These are phyloP conservation scores for Ctenicera cuprea DNA, from an alignment of 2,888 invertebrate genomes.

Conservation along the genomic window DNA sequence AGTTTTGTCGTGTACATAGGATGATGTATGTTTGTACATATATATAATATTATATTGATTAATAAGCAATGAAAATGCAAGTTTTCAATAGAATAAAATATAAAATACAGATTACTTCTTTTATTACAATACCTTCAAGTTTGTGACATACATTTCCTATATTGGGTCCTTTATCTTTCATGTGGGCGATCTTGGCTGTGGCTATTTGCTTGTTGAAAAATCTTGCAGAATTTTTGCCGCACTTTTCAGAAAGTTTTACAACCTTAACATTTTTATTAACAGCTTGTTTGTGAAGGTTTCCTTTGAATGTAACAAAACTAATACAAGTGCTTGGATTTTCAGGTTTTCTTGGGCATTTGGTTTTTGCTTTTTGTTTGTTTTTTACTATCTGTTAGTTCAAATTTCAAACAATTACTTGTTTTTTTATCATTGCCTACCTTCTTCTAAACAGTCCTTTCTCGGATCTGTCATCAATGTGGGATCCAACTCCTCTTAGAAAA, in stretches of 20 bases:
- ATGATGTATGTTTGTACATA: conserved; percentile 74
- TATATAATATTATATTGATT: conserved; percentile 70
- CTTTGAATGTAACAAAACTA: conserved; percentile 16
- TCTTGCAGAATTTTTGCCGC: background rate
- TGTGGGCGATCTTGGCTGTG: background rate
- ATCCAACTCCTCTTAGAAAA: conserved; percentile 72
- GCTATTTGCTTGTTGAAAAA: conserved; percentile 8
- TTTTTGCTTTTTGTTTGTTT: conserved; percentile 1
- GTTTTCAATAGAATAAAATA: conserved; percentile 73
- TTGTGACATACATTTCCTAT: conserved; percentile 15
- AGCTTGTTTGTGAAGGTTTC: conserved; percentile 8
- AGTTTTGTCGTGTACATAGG: conserved; percentile 71
- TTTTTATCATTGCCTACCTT: conserved; percentile 19
- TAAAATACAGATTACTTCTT: conserved; percentile 55
- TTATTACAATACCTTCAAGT: conserved; percentile 42
- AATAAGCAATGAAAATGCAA: conserved; percentile 70
- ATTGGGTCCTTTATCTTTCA: conserved; percentile 24
- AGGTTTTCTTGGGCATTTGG: conserved; percentile 10
- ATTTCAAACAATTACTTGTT: background rate
- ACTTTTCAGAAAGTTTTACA: background rate
- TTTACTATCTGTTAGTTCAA: background rate
- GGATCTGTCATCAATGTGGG: conserved; percentile 68
- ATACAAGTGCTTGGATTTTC: conserved; percentile 22
- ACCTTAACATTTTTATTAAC: background rate
- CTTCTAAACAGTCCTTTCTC: conserved; percentile 63